These are phyloP conservation scores for Aphelenchoides avenae DNA, from an alignment of 1,140 invertebrate species.

Conservation along the genomic window DNA sequence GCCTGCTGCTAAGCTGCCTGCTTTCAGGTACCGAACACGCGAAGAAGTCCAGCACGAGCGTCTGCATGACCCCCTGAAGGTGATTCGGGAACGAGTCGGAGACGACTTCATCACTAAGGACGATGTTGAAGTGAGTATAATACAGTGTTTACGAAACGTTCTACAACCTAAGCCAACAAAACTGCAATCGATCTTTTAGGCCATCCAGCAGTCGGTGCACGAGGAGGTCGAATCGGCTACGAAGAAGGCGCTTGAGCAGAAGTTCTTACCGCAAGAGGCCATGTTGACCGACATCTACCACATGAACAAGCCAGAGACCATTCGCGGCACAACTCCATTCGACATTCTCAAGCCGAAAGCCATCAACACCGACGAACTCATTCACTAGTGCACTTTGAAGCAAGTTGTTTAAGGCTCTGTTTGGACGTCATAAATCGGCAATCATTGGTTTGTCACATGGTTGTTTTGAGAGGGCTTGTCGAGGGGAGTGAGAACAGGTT, in stretches of 20 bases:
- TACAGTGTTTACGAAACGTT: too few species aligned
- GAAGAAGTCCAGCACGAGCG: too few species aligned
- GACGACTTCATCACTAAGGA: slow-evolving; percentile 60
- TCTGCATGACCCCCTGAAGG: slow-evolving; percentile 70
- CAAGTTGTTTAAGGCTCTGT: too few species aligned
- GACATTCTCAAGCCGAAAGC: slow-evolving; percentile 34
- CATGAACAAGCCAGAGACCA: slow-evolving; percentile 66
- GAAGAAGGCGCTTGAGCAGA: slow-evolving; percentile 72
- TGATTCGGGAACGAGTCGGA: slow-evolving; percentile 74
- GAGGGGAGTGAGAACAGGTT: too few species aligned
- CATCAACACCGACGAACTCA: slow-evolving; percentile 36
- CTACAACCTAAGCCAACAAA: too few species aligned
- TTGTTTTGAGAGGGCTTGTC: too few species aligned
- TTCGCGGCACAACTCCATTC: slow-evolving; percentile 65
- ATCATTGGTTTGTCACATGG: too few species aligned
- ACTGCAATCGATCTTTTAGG: too few species aligned
- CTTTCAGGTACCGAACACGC: too few species aligned
- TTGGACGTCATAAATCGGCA: background rate
- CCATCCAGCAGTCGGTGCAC: slow-evolving; percentile 76
- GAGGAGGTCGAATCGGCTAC: slow-evolving; percentile 77
- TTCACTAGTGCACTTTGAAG: background rate
- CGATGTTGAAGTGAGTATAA: slow-evolving; percentile 16
- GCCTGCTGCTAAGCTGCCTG: background rate
- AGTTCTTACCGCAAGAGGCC: slow-evolving; percentile 76
- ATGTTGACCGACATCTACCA: slow-evolving; percentile 80